A percentile compares a stretch with the other conserved stretches of the same genome.
These are phyloP conservation scores for Rousettus madagascariensis DNA, from an alignment of 2,797 vertebrate species.

Conservation along the genomic window DNA sequence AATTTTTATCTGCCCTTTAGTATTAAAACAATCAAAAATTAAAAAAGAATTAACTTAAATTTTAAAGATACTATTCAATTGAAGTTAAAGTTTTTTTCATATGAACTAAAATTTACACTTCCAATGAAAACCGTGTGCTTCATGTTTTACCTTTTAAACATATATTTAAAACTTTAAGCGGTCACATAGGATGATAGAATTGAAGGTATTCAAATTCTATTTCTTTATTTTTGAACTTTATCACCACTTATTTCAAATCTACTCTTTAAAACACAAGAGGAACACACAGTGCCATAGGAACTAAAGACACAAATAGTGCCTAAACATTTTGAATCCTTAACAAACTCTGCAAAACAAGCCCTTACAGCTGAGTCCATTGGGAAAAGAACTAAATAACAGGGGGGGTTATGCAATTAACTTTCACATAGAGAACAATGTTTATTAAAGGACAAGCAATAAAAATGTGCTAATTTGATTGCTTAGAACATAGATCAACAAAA, in stretches of 20 bases:
- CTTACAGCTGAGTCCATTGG: neutral
- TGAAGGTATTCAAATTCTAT: neutral
- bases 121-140: neutral
- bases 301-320: neutral
- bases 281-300: neutral
- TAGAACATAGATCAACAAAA: conserved; percentile 25
- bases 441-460: conserved; percentile 39
- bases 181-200: neutral
- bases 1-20: neutral
- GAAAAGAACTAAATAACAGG: neutral
- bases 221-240: neutral
- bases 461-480: conserved; percentile 46
- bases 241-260: neutral
- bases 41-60: neutral
- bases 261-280: neutral
- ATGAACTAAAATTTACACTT: neutral
- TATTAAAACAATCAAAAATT: neutral
- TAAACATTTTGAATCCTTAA: neutral
- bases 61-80: neutral
- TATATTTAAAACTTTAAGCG: neutral
- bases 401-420: neutral
- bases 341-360: neutral
- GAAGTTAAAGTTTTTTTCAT: neutral
- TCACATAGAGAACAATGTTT: neutral
- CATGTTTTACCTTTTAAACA: neutral